Evolutionary conservation across 2,888 invertebrate species (phyloP).

Genomic region (Microctonus aethiopoides): DNA sequence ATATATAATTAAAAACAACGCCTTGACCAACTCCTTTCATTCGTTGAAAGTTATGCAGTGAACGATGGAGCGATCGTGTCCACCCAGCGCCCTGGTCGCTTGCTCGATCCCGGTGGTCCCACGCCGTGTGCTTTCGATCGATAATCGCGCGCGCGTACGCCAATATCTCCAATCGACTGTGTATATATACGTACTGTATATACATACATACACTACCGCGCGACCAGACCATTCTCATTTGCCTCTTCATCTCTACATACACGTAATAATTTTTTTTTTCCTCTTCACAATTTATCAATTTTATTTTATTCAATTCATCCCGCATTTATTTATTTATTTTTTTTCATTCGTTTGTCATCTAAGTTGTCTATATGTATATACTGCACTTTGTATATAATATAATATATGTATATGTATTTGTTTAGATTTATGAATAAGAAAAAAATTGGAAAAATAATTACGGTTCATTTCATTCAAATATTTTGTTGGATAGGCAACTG

Average conservation of each 20-base stretch:
- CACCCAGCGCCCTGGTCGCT: slow-evolving; percentile 32
- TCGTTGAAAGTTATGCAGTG: slow-evolving; percentile 59
- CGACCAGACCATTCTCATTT: slow-evolving; percentile 30
- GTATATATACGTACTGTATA: slow-evolving; percentile 14
- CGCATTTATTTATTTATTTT: neutral
- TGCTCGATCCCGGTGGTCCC: slow-evolving; percentile 65
- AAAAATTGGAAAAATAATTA: slow-evolving; percentile 7
- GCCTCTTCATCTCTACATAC: slow-evolving; percentile 20
- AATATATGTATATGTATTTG: neutral
- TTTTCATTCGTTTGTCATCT: neutral
- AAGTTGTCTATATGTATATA: neutral
- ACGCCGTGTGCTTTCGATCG: slow-evolving; percentile 47
- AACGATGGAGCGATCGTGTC: slow-evolving; percentile 38
- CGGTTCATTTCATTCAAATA: slow-evolving; percentile 6
- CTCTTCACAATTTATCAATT: neutral
- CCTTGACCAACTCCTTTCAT: slow-evolving; percentile 40
- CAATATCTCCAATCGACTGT: slow-evolving; percentile 35
- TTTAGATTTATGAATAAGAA: neutral
- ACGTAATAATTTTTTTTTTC: neutral
- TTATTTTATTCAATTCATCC: neutral
- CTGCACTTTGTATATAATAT: slow-evolving; percentile 3
- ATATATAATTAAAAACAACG: slow-evolving; percentile 67
- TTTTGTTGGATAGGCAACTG: slow-evolving; percentile 4
- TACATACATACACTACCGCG: slow-evolving; percentile 23
- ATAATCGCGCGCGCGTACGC: slow-evolving; percentile 36